phyloP scores from a whole-genome alignment of 1,140 invertebrate species.

The Micrasema longulum region DNA sequence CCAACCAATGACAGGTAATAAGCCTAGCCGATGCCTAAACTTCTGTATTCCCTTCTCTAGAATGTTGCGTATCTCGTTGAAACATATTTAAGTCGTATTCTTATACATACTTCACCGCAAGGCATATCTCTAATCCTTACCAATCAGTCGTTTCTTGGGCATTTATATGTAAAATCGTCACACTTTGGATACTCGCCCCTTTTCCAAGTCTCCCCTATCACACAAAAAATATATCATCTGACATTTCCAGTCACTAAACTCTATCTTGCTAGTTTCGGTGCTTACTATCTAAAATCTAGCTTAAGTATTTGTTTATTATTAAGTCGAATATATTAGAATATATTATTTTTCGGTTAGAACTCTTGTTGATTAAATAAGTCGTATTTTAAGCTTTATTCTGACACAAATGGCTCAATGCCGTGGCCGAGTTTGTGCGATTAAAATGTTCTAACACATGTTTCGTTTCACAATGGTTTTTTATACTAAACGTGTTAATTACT shows the following conservation, averaged over 20 bases:
- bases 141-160: no score
- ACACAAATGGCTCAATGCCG: constrained; percentile 45
- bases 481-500: constrained; percentile 13
- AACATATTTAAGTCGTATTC: no score
- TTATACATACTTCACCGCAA: no score
- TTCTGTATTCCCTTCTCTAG: no score
- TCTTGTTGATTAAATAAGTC: constrained; percentile 19
- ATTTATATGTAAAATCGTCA: no score
- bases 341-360: constrained; percentile 35
- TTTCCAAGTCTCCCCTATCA: no score
- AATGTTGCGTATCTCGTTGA: no score
- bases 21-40: no score
- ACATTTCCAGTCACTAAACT: constrained; percentile 18
- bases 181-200: no score
- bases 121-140: no score
- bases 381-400: constrained; percentile 46
- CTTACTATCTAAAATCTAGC: constrained; percentile 47
- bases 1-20: no score
- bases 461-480: constrained; percentile 15
- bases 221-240: constrained; percentile 15
- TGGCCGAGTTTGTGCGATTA: constrained; percentile 33
- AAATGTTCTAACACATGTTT: constrained; percentile 34
- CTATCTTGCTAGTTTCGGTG: not conserved
- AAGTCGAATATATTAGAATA: constrained; percentile 51
- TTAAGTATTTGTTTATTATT: constrained; percentile 52